Percentiles rank a stretch among this genome's conserved stretches.
phyloP scores from a whole-genome alignment of 2,113 vertebrate genomes.

The Bostrychus sinensis region DNA sequence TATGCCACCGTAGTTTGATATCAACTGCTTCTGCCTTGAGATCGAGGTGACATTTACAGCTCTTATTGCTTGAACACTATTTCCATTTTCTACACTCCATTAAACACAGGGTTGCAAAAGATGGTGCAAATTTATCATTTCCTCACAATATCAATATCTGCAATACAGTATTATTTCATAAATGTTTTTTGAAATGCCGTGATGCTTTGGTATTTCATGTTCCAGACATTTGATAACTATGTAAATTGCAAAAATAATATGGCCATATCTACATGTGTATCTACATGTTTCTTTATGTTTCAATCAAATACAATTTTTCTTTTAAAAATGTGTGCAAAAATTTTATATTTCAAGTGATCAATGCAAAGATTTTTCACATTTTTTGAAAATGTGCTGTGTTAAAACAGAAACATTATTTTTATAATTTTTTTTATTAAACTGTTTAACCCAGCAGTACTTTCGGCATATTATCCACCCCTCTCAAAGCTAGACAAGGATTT shows the following conservation, averaged over 20 bases:
- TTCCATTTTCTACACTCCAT: background rate
- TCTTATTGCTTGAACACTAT: background rate
- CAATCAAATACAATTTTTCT: background rate
- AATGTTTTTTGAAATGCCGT: background rate
- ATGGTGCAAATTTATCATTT: constrained; percentile 6
- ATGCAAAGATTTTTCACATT: too few species aligned
- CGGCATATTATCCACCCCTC: background rate
- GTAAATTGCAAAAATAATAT: background rate
- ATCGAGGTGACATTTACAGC: constrained; percentile 3
- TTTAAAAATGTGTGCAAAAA: background rate
- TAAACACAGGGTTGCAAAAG: background rate
- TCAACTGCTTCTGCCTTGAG: background rate
- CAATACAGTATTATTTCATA: background rate
- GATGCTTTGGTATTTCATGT: background rate
- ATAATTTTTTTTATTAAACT: background rate
- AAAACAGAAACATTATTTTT: background rate
- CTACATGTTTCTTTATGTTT: too few species aligned
- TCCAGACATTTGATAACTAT: background rate
- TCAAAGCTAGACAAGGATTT: background rate
- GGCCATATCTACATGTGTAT: background rate
- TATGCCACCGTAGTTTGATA: background rate
- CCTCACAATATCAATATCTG: constrained; percentile 6
- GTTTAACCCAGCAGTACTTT: background rate
- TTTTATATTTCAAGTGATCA: too few species aligned
- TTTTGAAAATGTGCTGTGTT: background rate